Base-by-base conservation (phyloP, 2,888 invertebrate genomes). In the Drosophila hamatofila region DNA sequence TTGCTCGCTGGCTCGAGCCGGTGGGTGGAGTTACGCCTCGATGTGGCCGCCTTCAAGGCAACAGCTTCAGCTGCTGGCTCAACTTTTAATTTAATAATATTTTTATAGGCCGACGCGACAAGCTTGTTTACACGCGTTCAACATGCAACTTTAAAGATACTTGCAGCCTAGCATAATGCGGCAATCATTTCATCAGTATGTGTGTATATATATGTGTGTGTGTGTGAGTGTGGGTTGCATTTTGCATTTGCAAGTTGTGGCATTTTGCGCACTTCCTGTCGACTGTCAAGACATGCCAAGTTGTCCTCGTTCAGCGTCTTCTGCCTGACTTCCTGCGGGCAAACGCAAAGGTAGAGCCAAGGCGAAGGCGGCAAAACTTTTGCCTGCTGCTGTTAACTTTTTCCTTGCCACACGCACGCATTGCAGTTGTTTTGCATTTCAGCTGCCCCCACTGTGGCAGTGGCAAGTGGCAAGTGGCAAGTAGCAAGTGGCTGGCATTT, bases 181-280 rank as follows among this genome's bases (percentile, higher is more conserved):
- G 87, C 77, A 72, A 68, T 69, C 69, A 69, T 21, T 60, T 39
- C 18, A 30, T 16, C 12, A 14, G n/a, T 51, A 14, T 54, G 11
- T 55, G 46, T 39, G 16, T 51, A 35, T 46, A 14, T 66, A 25
- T 35, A 33, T 52, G 42, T 72, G n/a, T n/a, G n/a, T 39, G 21
- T 12, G 42, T 23, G 18, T 5, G 18, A 5, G 73, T 44, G 79
- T 46, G 75, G 77, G 61, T 63, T 75, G 67, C 77, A 77, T 63
- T 72, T 81, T 78, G 76, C 72, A 76, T 76, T 71, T 64, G 72
- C 73, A 66, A 77, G 88, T 78, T 88, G 85, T 90, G 89, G 91
- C 91, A 91, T 89, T 92, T 92, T 90, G 91, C 91, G 92, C 92
- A 91, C 91, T 91, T 91, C 92, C 91, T 92, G 91, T 86, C 91